Base-by-base conservation (phyloP, 23 tunicate species). In the Styela plicata region DNA sequence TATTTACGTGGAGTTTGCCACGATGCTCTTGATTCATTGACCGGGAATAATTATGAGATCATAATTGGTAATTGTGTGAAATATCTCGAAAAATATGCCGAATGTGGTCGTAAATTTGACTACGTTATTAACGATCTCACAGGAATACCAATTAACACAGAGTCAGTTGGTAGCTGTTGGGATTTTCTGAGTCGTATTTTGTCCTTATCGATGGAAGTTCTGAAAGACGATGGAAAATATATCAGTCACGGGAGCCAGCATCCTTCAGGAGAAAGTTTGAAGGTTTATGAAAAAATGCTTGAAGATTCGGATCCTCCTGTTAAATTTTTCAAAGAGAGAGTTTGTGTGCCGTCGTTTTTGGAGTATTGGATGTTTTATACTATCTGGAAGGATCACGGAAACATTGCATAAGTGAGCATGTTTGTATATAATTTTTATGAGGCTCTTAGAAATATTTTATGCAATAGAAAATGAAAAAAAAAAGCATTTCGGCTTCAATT, bases 301-400 rank as follows among this genome's bases (percentile, higher is more conserved):
- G 28, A 65, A 37, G 36, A 44, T 24, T 61, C 90, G 35, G 44
- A 69, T 7, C 19, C 62, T 34, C 85, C 73, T 1, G 99, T 95
- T 0, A 21, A 29, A 20, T 89, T 90, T 78, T 57, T 76, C 34
- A 89, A 83, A 73, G 78, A 95, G 69, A 61, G 64, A 16, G 89
- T 89, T 31, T 79, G 85, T 53, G 99, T 95, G 27, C 99, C 99
- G 17, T 86, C 91, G 13, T 95, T 90, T 69, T 76, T 82, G 28
- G 99, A 95, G 62, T 24, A 62, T 78, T 91, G 97, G 97, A 76
- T 91, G 37, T 91, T 91, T 52, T 91, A 91, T 78, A 91, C 84
- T 2, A 32, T 91, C 2, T 70, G 89, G 88, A 91, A 91, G 69
- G 77, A 71, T 29, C 3, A 18, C 35, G 26, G 77, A 44, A 44